Percentiles rank a stretch among this genome's conserved stretches.
Conservation (phyloP, 2,113 vertebrate genomes). For the Copsychus sechellarum region DNA sequence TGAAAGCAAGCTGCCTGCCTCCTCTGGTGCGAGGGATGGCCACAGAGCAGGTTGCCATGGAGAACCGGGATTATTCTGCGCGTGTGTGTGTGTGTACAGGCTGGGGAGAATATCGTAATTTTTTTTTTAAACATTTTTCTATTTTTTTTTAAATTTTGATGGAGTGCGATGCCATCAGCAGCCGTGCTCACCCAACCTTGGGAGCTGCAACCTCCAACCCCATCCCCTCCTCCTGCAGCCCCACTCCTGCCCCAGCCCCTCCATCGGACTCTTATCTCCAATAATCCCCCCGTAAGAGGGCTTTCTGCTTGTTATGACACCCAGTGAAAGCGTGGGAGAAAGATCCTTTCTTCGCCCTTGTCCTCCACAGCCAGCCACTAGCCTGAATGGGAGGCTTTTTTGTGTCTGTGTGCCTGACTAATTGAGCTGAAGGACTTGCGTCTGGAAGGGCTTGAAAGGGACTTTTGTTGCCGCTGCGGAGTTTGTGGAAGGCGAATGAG, state of each 20-base stretch:
- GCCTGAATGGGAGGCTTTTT: constrained; percentile 62
- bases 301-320: constrained; percentile 82
- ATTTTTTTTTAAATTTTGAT: not conserved
- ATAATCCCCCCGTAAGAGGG: constrained; percentile 74
- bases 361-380: constrained; percentile 65
- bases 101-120: not conserved
- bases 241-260: constrained; percentile 37
- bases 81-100: not conserved
- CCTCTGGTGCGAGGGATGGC: not conserved
- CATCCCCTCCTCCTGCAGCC: not conserved
- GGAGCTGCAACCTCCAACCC: not conserved
- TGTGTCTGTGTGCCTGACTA: constrained; percentile 78
- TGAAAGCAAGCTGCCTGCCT: not conserved
- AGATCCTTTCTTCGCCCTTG: constrained; percentile 67
- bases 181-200: not conserved
- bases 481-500: constrained; percentile 56
- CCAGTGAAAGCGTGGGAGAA: constrained; percentile 74
- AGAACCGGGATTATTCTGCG: constrained; percentile 24
- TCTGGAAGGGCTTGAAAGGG: constrained; percentile 78
- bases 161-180: fast-evolving
- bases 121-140: no score
- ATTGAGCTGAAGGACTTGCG: constrained; percentile 81
- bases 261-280: constrained; percentile 68
- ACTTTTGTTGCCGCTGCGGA: constrained; percentile 71
- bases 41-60: constrained; percentile 51